Evolutionary conservation across 2,113 vertebrate genomes (phyloP).

Genomic region (Hippolais icterina): DNA sequence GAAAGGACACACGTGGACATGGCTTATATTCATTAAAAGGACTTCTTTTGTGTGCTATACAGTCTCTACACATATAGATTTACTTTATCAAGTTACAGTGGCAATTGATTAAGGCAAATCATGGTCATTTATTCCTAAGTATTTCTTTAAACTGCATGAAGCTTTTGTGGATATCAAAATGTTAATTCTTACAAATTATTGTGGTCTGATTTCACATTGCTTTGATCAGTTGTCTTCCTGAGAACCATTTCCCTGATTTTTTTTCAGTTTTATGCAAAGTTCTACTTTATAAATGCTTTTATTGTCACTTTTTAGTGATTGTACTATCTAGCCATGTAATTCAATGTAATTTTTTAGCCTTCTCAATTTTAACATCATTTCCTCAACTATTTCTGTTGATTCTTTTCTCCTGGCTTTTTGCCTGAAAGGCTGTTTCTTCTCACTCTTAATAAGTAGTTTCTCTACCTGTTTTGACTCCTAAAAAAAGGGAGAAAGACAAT

Average conservation of each 20-base stretch:
- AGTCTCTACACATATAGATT: not conserved
- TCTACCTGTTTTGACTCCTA: not conserved
- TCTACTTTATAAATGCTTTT: not conserved
- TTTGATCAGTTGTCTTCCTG: not conserved
- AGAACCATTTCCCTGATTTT: not conserved
- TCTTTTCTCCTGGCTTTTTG: not conserved
- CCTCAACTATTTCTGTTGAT: not conserved
- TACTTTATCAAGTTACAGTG: not conserved
- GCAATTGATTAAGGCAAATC: not conserved
- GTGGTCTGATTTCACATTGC: not conserved
- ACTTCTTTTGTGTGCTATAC: not conserved
- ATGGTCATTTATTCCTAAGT: not conserved
- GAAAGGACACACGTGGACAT: not conserved
- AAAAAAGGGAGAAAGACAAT: not conserved
- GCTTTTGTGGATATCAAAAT: not conserved
- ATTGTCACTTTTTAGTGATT: not conserved
- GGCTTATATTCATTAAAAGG: not conserved
- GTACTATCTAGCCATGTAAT: not conserved
- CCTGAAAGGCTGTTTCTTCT: constrained; percentile 9
- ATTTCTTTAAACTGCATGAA: not conserved
- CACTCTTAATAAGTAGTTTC: not conserved
- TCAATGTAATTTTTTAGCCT: not conserved
- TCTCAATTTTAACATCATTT: not conserved
- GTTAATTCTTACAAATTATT: not conserved
- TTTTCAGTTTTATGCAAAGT: not conserved